A percentile compares a stretch with the other conserved stretches of the same genome.
Conservation (phyloP, 2,797 vertebrate species). For the Rhinichthys osculus region DNA sequence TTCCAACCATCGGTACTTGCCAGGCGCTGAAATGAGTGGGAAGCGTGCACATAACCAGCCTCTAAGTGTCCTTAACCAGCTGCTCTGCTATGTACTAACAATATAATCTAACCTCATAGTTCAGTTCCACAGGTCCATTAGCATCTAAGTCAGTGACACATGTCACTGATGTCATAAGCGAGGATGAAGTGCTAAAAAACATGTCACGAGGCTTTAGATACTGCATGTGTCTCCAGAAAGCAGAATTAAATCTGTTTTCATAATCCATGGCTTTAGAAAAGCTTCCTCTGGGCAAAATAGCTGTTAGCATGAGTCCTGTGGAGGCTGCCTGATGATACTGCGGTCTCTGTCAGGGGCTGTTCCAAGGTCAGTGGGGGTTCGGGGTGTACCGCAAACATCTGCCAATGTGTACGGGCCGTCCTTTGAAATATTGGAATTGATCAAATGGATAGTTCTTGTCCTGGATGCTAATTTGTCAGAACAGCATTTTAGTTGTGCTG, state of each 20-base stretch:
- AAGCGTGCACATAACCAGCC: constrained; percentile 34
- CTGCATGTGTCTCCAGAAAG: constrained; percentile 11
- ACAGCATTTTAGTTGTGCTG: neutral
- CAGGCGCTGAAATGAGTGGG: constrained; percentile 44
- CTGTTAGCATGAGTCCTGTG: neutral
- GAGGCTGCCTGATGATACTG: constrained; percentile 49
- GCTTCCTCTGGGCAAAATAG: constrained; percentile 17
- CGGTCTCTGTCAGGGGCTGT: constrained; percentile 21
- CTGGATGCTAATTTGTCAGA: neutral
- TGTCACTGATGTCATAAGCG: constrained; percentile 3
- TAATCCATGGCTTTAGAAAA: constrained; percentile 58
- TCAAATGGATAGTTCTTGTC: neutral
- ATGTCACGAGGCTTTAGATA: constrained; percentile 2
- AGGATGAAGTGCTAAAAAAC: neutral
- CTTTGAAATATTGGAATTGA: neutral
- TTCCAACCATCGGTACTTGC: constrained; percentile 61
- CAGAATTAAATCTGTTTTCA: constrained; percentile 45
- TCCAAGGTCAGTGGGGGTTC: neutral
- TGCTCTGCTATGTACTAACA: constrained; percentile 16
- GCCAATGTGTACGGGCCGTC: neutral
- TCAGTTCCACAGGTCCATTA: constrained; percentile 4
- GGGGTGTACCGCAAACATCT: neutral
- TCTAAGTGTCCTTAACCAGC: constrained; percentile 25
- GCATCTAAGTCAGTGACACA: neutral
- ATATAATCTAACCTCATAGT: constrained; percentile 4